Conservation (phyloP, 1,140 invertebrate species). For the Agraylea sexmaculata region DNA sequence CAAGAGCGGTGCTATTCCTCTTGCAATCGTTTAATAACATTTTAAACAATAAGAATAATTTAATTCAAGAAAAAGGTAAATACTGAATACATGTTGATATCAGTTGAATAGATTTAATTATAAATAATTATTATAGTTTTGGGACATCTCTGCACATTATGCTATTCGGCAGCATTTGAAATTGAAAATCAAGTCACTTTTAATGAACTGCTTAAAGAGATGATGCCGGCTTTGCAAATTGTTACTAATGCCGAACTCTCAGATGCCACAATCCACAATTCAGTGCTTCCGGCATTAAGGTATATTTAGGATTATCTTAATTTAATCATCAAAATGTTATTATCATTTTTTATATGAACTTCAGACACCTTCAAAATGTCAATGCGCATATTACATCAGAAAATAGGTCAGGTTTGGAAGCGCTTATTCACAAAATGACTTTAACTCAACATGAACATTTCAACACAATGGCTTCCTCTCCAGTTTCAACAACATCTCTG, state of each 20-base stretch:
- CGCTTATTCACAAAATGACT: slow-evolving; percentile 25
- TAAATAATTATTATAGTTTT: slow-evolving; percentile 15
- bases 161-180: slow-evolving; percentile 15
- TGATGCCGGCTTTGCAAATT: slow-evolving; percentile 18
- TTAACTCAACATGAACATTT: slow-evolving; percentile 1
- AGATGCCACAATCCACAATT: slow-evolving; percentile 16
- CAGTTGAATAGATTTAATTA: slow-evolving; percentile 8
- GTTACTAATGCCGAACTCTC: slow-evolving; percentile 16
- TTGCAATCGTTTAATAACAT: slow-evolving; percentile 10
- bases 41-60: slow-evolving; percentile 6
- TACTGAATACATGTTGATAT: too few species aligned
- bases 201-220: slow-evolving; percentile 15
- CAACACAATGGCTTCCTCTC: not conserved
- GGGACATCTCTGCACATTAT: slow-evolving; percentile 14
- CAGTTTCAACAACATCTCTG: slow-evolving; percentile 2
- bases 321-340: not conserved
- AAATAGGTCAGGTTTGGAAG: slow-evolving; percentile 31
- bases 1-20: slow-evolving; percentile 4
- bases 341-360: slow-evolving; percentile 4
- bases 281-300: slow-evolving; percentile 18
- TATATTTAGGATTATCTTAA: slow-evolving; percentile 8
- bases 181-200: slow-evolving; percentile 13
- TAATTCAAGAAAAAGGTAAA: slow-evolving; percentile 14
- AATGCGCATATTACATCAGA: slow-evolving; percentile 18
- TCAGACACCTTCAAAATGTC: slow-evolving; percentile 16